Base-by-base conservation (phyloP, 1,140 invertebrate species). In the Drosophila virilis region DNA sequence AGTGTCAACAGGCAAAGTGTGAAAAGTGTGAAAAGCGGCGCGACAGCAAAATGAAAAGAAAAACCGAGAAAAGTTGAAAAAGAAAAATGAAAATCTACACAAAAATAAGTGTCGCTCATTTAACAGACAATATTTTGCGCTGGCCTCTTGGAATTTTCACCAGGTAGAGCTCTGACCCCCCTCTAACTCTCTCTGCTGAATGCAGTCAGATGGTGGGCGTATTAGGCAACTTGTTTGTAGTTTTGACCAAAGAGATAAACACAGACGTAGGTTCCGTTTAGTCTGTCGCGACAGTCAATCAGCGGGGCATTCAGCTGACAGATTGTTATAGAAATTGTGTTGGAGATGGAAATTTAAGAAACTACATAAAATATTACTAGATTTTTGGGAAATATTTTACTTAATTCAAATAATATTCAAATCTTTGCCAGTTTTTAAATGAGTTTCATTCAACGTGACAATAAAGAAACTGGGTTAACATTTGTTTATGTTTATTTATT, bases 101-200 rank as follows among this genome's bases (percentile, higher is more conserved):
- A 74, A 78, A 82, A 78, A 82, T 79, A 62, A 83, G 68, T 67
- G 70, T 42, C 72, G 69, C 69, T 61, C 67, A 65, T 77, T 77
- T 64, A 48, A 51, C 57, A 62, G 58, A 73, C 68, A 72, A 55
- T 60, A n/a, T 43, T 68, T 33, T 13, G 15, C 54, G 35, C 12
- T 32, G 32, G 10, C 57, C 35, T 57, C 83, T 78, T 75, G 83
- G 83, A 88, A 84, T 89, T 88, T 89, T 84, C 74, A 84, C 77
- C 84, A 88, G 83, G 83, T 66, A 66, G 59, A 67, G 32, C 61
- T 58, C 55, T 17, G 62, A 57, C 40, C 13, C 40, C 10, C 6
- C 42, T 8, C 32, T 13, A 9, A 22, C 10, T 12, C 15, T 22
- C 28, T 22, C 37, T 28, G 1, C 1, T 33, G 15, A 62, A 70